These are phyloP conservation scores for Anguilla obscura DNA, from an alignment of 2,797 vertebrate genomes.

Conservation along the genomic window DNA sequence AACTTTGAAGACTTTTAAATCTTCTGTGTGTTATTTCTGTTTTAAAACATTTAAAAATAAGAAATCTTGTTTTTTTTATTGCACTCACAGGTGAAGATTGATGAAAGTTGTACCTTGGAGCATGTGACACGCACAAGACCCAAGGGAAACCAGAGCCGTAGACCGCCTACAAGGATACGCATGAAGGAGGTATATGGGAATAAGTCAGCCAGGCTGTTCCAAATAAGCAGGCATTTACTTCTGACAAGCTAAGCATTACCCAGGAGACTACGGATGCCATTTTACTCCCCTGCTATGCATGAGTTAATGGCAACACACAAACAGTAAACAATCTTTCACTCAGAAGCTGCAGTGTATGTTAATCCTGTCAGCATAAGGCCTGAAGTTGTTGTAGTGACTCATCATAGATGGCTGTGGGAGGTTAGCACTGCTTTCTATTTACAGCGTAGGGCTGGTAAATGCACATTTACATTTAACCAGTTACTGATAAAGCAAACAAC, in stretches of 20 bases:
- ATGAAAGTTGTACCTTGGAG: slow-evolving; percentile 82
- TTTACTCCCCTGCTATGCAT: neutral
- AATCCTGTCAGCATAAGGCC: neutral
- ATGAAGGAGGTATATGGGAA: slow-evolving; percentile 82
- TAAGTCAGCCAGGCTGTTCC: neutral
- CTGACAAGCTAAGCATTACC: neutral
- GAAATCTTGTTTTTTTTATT: slow-evolving; percentile 26
- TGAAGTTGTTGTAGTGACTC: neutral
- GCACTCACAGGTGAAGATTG: slow-evolving; percentile 81
- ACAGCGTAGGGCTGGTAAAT: neutral
- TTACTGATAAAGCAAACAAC: neutral
- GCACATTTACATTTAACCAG: neutral
- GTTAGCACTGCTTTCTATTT: neutral
- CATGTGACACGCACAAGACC: slow-evolving; percentile 87
- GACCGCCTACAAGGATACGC: slow-evolving; percentile 91
- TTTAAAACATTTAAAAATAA: neutral
- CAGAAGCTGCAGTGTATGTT: neutral
- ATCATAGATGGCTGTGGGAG: neutral
- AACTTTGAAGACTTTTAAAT: neutral
- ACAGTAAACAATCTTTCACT: neutral
- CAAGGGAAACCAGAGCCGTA: slow-evolving; percentile 77
- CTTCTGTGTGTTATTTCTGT: neutral
- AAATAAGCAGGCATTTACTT: neutral
- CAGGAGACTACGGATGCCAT: neutral
- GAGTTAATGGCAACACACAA: neutral